phyloP scores from a whole-genome alignment of 2,888 invertebrate species.

The Erpobdella octoculata region DNA sequence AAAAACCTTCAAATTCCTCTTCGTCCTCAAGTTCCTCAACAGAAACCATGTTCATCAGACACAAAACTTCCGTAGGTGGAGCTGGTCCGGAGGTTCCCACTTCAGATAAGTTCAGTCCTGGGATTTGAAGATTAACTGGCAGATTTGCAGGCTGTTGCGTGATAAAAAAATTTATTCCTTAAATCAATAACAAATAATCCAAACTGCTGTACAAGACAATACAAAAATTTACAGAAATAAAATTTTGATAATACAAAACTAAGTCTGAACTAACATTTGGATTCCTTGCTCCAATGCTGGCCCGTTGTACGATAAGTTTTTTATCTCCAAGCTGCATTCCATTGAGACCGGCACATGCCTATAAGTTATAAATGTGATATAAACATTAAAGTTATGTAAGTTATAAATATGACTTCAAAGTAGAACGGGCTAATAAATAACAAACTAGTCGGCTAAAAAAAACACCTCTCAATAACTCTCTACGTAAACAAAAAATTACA shows the following conservation, averaged over 20 bases:
- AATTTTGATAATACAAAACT: too few species aligned
- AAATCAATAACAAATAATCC: not conserved
- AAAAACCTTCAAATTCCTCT: slow-evolving; percentile 79
- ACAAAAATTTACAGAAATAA: too few species aligned
- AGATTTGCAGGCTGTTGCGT: slow-evolving; percentile 52
- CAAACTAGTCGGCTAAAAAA: too few species aligned
- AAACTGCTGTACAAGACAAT: too few species aligned
- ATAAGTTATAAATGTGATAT: not conserved
- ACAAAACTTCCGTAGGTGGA: slow-evolving; percentile 78
- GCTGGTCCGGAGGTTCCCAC: slow-evolving; percentile 87
- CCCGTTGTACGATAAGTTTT: slow-evolving; percentile 91
- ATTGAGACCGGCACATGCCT: slow-evolving; percentile 95
- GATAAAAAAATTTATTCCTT: not conserved
- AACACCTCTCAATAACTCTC: too few species aligned
- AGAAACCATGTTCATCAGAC: slow-evolving; percentile 92
- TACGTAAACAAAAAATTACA: too few species aligned
- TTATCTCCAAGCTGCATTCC: slow-evolving; percentile 99
- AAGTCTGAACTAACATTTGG: slow-evolving; percentile 37
- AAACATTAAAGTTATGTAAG: not conserved
- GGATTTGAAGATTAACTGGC: slow-evolving; percentile 86
- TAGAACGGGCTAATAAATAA: too few species aligned
- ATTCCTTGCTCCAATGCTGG: slow-evolving; percentile 79
- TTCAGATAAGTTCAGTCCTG: slow-evolving; percentile 69
- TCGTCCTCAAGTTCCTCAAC: slow-evolving; percentile 92
- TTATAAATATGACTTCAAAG: too few species aligned